phyloP scores from a whole-genome alignment of 2,113 vertebrate species.

The Cacatua alba region DNA sequence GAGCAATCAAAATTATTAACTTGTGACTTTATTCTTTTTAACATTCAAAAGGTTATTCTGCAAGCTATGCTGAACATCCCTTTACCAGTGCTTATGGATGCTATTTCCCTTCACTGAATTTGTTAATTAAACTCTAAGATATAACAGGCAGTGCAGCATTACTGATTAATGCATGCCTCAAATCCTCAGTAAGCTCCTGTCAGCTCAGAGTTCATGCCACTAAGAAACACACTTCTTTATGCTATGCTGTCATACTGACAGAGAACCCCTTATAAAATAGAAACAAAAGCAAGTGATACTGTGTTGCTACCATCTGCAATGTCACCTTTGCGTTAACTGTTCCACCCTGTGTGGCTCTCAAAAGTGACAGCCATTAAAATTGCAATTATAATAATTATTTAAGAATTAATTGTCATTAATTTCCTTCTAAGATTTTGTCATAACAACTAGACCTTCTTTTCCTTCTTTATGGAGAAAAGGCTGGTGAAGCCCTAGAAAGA shows the following conservation, averaged over 20 bases:
- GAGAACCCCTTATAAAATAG: not conserved
- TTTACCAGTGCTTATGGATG: not conserved
- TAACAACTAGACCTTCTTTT: not conserved
- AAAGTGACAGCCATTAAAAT: not conserved
- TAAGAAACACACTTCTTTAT: not conserved
- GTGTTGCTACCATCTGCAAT: not conserved
- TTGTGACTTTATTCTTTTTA: not conserved
- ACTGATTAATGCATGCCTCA: not conserved
- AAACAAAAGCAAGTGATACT: not conserved
- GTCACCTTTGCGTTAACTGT: not conserved
- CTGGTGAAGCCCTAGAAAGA: not conserved
- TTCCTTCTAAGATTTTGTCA: not conserved
- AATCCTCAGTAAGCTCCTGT: not conserved
- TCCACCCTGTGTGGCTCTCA: not conserved
- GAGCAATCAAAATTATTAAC: not conserved
- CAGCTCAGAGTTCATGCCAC: not conserved
- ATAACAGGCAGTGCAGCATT: not conserved
- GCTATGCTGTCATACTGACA: not conserved
- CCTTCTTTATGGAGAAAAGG: not conserved
- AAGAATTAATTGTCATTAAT: not conserved
- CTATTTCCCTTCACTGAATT: not conserved
- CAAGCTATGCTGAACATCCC: not conserved
- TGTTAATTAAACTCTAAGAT: not conserved
- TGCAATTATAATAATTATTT: not conserved
- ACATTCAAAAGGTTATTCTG: not conserved